A percentile compares a stretch with the other conserved stretches of the same genome.
Evolutionary conservation across 2,113 vertebrate genomes (phyloP).

Genomic region (Entomyzon cyanotis): DNA sequence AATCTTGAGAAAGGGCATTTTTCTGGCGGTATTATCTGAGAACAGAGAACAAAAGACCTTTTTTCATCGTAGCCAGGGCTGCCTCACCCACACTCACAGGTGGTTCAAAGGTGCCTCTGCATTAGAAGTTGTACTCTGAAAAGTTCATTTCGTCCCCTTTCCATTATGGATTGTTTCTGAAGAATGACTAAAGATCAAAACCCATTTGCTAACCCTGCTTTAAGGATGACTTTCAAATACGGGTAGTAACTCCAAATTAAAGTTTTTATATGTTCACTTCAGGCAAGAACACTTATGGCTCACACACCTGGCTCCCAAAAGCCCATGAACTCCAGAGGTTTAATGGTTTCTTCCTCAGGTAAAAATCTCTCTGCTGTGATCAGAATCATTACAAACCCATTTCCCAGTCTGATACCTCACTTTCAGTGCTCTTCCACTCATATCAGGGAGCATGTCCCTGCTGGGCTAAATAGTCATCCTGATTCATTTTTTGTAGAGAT

Average conservation of each 20-base stretch:
- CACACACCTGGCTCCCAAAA: not conserved
- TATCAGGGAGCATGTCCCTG: not conserved
- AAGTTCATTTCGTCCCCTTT: conserved; percentile 34
- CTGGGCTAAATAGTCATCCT: not conserved
- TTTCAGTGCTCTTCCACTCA: not conserved
- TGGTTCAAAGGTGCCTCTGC: conserved; percentile 26
- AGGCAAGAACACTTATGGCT: not conserved
- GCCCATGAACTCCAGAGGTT: not conserved
- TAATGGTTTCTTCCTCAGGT: not conserved
- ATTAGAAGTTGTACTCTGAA: not conserved
- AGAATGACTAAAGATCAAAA: conserved; percentile 14
- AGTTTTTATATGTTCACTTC: not conserved
- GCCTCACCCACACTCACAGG: not conserved
- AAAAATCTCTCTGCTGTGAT: conserved; percentile 1
- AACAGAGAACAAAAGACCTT: conserved; percentile 19
- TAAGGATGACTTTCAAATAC: not conserved
- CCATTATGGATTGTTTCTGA: conserved; percentile 18
- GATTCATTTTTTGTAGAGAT: not conserved
- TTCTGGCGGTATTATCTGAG: not conserved
- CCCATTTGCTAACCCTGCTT: conserved; percentile 1
- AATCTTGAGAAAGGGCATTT: conserved; percentile 2
- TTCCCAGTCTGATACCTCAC: not conserved
- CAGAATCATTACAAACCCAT: conserved; percentile 16
- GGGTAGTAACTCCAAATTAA: not conserved
- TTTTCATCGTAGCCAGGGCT: not conserved